These are phyloP conservation scores for Pasiphila rectangulata DNA, from an alignment of 2,888 invertebrate species.

Conservation along the genomic window DNA sequence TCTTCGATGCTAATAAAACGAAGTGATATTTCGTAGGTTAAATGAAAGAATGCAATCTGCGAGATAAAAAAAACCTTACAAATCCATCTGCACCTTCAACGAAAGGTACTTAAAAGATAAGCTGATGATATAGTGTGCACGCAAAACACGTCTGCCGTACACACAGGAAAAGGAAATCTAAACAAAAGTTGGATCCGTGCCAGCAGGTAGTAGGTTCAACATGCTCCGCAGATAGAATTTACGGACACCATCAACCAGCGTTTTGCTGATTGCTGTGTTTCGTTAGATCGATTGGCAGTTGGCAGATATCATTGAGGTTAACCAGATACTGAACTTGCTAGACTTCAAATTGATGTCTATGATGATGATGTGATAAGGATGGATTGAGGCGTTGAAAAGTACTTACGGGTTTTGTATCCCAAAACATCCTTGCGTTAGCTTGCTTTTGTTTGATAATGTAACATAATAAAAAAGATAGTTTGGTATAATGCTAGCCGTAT, in stretches of 20 bases:
- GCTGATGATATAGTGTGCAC: constrained; percentile 24
- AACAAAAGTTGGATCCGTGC: constrained; percentile 27
- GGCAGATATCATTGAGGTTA: not conserved
- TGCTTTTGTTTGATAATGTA: too few relatives aligned
- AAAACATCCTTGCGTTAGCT: too few relatives aligned
- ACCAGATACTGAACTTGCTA: not conserved
- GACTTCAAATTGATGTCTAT: not conserved
- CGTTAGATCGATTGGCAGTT: not conserved
- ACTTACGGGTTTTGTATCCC: too few relatives aligned
- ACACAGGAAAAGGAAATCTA: constrained; percentile 32
- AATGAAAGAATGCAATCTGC: constrained; percentile 4
- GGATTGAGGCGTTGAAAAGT: too few relatives aligned
- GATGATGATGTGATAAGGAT: too few relatives aligned
- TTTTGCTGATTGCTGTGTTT: constrained; percentile 8
- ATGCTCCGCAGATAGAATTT: constrained; percentile 17
- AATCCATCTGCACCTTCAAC: constrained; percentile 16
- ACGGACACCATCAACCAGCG: constrained; percentile 9
- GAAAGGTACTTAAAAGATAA: constrained; percentile 21
- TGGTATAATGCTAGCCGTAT: too few relatives aligned
- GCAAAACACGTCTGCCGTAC: constrained; percentile 20
- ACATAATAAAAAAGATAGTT: too few relatives aligned
- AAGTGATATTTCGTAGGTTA: not conserved
- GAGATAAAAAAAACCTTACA: constrained; percentile 16
- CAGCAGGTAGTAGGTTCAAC: constrained; percentile 25
- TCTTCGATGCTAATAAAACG: not conserved